Conservation (phyloP, 1,140 invertebrate genomes). For the Listronotus bonariensis region DNA sequence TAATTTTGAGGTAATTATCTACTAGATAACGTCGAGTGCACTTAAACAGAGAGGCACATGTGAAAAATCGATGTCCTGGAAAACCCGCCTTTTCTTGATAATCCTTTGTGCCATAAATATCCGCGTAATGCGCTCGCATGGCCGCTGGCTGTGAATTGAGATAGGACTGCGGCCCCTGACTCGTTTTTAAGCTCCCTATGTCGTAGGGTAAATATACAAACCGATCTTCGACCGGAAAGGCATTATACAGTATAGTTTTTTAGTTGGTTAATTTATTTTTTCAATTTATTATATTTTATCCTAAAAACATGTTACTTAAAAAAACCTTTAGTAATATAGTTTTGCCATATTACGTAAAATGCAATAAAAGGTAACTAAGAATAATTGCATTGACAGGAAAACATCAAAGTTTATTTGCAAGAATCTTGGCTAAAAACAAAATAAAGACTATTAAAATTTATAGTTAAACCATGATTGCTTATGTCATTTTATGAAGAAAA, state of each 20-base stretch:
- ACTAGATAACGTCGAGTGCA: conserved; percentile 42
- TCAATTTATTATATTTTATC: too few species aligned
- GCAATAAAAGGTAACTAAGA: too few species aligned
- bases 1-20: conserved; percentile 41
- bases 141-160: conserved; percentile 54
- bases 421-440: too few species aligned
- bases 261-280: too few species aligned
- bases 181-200: conserved; percentile 15
- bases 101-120: conserved; percentile 52
- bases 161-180: conserved; percentile 40
- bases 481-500: too few species aligned
- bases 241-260: conserved; percentile 22
- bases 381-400: too few species aligned
- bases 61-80: conserved; percentile 52
- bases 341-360: too few species aligned
- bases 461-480: too few species aligned
- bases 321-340: too few species aligned
- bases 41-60: conserved; percentile 47
- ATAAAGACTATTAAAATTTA: too few species aligned
- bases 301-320: too few species aligned
- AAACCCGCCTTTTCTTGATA: conserved; percentile 51
- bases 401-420: too few species aligned
- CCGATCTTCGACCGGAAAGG: conserved; percentile 26
- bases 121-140: conserved; percentile 54
- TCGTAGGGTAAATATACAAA: conserved; percentile 21